Evolutionary conservation across 2,113 vertebrate species (phyloP), one percentile per base, ranked within the genome.

Genomic region (Leucosticte australis): DNA sequence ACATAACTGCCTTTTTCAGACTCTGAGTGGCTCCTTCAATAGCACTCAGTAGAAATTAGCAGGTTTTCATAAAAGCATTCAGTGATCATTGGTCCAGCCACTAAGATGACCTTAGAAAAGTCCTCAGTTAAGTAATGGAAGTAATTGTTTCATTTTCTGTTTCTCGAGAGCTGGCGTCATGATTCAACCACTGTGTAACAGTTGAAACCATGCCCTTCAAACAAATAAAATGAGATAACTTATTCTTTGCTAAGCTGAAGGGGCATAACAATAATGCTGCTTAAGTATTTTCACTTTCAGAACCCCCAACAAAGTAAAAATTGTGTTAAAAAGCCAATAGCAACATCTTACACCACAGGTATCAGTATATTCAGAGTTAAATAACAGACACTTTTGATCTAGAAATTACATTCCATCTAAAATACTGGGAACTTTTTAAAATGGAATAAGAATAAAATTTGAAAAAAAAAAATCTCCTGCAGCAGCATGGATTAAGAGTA

Each of bases 51-150:
- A 44, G 55, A 85, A 85, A 68, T n/a, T 35, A 63, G 10, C 10
- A 69, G 2, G 2, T 35, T 68, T 77, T 35, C 7, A 4, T 49
- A 71, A 67, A 84, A 59, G n/a, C 8, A 3, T 35, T 75, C 18
- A 6, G 26, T 42, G 12, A 5, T 59, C 39, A 33, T 46, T 56
- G 16, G 3, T n/a, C 15, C 26, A 42, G 0, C 0, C 2, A 11
- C 44, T 49, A 20, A 47, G 19, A 77, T 15, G 2, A 35, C 6
- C 21, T 63, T 52, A 26, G 8, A 39, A 44, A 73, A 84, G 5
- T 33, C 56, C 20, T 30, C 28, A 15, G 28, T 49, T 33, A 63
- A 92, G 63, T 21, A 76, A 49, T 13, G n/a, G 11, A 15, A 67
- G n/a, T 35, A 42, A 75, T 10, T 17, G 4, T 27, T 83, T 70